Percentiles rank a stretch among this genome's conserved stretches.
phyloP scores from a whole-genome alignment of 2,888 invertebrate genomes.

The Uloborus plumipes region DNA sequence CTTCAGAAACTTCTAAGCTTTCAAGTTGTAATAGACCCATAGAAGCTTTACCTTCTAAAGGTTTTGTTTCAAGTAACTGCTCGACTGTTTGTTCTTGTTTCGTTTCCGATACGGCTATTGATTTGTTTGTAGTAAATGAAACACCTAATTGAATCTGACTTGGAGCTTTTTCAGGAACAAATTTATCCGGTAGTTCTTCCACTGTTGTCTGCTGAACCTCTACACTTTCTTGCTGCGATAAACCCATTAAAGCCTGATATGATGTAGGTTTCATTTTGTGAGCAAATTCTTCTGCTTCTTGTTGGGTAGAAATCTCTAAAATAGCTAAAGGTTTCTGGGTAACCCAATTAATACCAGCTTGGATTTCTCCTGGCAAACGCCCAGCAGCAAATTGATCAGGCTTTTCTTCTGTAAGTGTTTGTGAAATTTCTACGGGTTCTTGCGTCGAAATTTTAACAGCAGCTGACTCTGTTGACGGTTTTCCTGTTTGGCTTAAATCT shows the following conservation, averaged over 20 bases:
- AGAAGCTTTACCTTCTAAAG: slow-evolving; percentile 34
- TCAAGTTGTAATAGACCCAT: slow-evolving; percentile 57
- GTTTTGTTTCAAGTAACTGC: slow-evolving; percentile 34
- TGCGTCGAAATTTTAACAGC: slow-evolving; percentile 45
- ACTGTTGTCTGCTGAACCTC: slow-evolving; percentile 59
- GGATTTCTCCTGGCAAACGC: slow-evolving; percentile 71
- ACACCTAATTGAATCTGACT: slow-evolving; percentile 48
- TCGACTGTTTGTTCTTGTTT: slow-evolving; percentile 37
- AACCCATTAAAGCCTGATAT: slow-evolving; percentile 35
- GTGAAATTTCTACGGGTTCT: slow-evolving; percentile 62
- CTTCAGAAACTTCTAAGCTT: slow-evolving; percentile 63
- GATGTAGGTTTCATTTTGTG: slow-evolving; percentile 38
- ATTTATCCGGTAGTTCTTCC: slow-evolving; percentile 59
- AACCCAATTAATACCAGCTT: slow-evolving; percentile 73
- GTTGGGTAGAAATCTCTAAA: slow-evolving; percentile 52
- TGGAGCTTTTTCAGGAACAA: slow-evolving; percentile 60
- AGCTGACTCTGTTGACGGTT: slow-evolving; percentile 40
- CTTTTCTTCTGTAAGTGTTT: slow-evolving; percentile 55
- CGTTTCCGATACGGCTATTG: slow-evolving; percentile 54
- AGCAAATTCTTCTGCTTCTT: slow-evolving; percentile 45
- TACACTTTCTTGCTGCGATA: slow-evolving; percentile 41
- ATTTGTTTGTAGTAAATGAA: slow-evolving; percentile 55
- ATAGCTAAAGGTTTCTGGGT: slow-evolving; percentile 54
- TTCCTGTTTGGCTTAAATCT: slow-evolving; percentile 36
- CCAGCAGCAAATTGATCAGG: slow-evolving; percentile 63